A percentile compares a stretch with the other conserved stretches of the same genome.
phyloP scores from a whole-genome alignment of 35 echinoderm and acorn worm species.

The Hemicentrotus pulcherrimus region DNA sequence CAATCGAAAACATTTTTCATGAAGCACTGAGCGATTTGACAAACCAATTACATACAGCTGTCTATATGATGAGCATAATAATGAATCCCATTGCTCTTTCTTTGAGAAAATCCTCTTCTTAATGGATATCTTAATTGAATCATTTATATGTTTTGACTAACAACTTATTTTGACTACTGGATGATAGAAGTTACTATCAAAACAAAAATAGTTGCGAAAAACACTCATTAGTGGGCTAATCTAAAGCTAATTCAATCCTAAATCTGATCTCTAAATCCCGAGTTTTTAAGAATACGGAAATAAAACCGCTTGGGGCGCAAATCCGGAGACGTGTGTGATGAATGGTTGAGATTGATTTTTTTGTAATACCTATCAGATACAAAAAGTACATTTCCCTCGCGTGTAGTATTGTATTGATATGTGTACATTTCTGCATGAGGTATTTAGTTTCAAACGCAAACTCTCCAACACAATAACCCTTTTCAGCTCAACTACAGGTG shows the following conservation, averaged over 20 bases:
- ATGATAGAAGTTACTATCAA: neutral
- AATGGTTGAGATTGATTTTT: neutral
- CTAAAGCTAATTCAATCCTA: neutral
- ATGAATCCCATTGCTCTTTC: neutral
- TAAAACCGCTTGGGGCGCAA: neutral
- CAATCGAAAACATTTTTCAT: neutral
- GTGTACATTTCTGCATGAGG: neutral
- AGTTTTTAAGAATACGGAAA: neutral
- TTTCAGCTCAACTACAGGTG: neutral
- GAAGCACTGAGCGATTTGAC: neutral
- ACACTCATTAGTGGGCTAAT: conserved; percentile 36
- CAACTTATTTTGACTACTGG: neutral
- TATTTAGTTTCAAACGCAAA: conserved; percentile 46
- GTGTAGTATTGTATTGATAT: conserved; percentile 22
- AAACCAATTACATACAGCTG: conserved; percentile 12
- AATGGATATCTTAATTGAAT: conserved; percentile 15
- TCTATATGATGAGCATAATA: neutral
- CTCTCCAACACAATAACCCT: conserved; percentile 9
- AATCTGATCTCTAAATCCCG: conserved; percentile 7
- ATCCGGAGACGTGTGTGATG: conserved; percentile 10
- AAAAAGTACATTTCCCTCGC: conserved; percentile 39
- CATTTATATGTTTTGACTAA: neutral
- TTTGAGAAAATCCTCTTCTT: neutral
- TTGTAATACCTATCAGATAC: neutral
- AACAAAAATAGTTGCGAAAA: neutral